Base-by-base conservation (phyloP, 1,140 invertebrate genomes). In the Drosophila sp. region DNA sequence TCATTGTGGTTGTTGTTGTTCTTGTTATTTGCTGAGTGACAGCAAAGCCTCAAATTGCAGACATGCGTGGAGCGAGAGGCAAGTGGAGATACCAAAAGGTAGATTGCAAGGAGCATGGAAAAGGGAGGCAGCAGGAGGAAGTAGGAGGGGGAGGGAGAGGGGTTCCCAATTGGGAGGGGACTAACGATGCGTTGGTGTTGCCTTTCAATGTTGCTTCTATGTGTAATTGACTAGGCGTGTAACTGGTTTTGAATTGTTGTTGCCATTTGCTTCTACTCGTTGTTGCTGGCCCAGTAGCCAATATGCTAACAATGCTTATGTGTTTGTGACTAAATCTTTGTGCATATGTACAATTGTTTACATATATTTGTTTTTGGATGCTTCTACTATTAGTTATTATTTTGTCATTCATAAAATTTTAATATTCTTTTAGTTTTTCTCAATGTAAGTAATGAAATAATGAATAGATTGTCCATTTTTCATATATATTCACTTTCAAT, bases 31-130 rank as follows among this genome's bases (percentile, higher is more conserved):
- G 76, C 36, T 80, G 80, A 86, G 65, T 78, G 81, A 86, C 81
- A 87, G 78, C 78, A 69, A 77, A 80, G 78, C 81, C 82, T 86
- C 82, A 86, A 86, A 86, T 81, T 75, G 82, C 66, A 59, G 81
- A 81, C 78, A 86, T 72, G 62, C 65, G 61, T 57, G 38, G 34
- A 64, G 50, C 34, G 7, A 46, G 45, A 27, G 34, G 45, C 51
- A 48, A 36, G 58, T 61, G 58, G 7, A 46, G 58, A 50, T 61
- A 48, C 36, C 43, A 29, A 32, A 32, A 59, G 29, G 16, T 16
- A 11, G 13, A 7, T 32, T 9, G 13, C 7, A 11, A 32, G 11
- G 46, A n/a, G n/a, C n/a, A n/a, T n/a, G n/a, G n/a, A n/a, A n/a
- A n/a, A n/a, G n/a, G n/a, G n/a, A 21, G 46, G 46, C 45, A 29